Evolutionary conservation across 1,140 invertebrate genomes (phyloP).

Genomic region (Elysia chlorotica): DNA sequence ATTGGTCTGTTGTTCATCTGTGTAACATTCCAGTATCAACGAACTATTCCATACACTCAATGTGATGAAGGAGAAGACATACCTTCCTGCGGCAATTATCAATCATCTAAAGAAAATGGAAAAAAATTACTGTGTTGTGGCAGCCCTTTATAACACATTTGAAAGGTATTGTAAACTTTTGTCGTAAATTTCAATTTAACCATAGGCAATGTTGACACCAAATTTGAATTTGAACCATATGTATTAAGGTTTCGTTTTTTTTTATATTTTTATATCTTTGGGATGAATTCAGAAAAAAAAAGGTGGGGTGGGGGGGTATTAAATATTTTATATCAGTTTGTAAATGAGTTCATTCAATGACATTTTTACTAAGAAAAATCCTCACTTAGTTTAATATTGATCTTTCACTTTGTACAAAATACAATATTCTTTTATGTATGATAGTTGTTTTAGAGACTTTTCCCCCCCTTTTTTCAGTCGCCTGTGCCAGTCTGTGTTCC

Average conservation of each 20-base stretch:
- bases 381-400: not conserved
- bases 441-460: too few species aligned
- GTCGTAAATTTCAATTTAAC: not conserved
- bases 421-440: not conserved
- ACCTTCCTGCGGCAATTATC: constrained; percentile 32
- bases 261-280: too few species aligned
- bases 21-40: constrained; percentile 34
- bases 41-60: constrained; percentile 34
- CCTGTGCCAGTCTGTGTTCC: constrained; percentile 31
- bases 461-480: not conserved
- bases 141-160: constrained; percentile 38
- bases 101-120: constrained; percentile 36
- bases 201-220: too few species aligned
- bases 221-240: too few species aligned
- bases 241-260: not conserved
- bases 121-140: constrained; percentile 39
- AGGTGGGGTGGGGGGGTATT: too few species aligned
- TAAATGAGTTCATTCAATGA: too few species aligned
- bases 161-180: constrained; percentile 26
- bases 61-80: constrained; percentile 24
- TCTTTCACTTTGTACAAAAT: not conserved
- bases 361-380: too few species aligned
- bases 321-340: too few species aligned
- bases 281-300: too few species aligned
- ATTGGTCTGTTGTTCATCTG: too few species aligned